Evolutionary conservation across 2,113 vertebrate genomes (phyloP).

Genomic region (Perognathus longimembris): DNA sequence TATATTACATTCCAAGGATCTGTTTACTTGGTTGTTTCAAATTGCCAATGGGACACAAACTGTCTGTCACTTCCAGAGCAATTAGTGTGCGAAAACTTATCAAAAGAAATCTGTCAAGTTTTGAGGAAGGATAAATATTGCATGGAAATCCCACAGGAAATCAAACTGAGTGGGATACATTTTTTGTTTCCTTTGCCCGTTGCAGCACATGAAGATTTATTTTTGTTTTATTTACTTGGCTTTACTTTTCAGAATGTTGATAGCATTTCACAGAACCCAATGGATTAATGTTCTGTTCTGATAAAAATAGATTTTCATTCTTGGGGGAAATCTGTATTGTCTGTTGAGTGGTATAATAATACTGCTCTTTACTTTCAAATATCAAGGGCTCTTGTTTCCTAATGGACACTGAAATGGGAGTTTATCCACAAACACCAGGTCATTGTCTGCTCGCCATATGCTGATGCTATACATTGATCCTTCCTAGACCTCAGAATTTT

Average conservation of each 20-base stretch:
- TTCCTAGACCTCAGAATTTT: not conserved
- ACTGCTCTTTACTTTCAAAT: not conserved
- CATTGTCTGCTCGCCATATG: not conserved
- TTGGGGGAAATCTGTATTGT: slow-evolving; percentile 37
- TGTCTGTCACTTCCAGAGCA: slow-evolving; percentile 85
- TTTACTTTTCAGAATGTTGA: slow-evolving; percentile 48
- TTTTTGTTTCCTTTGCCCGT: slow-evolving; percentile 67
- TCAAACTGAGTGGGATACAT: slow-evolving; percentile 73
- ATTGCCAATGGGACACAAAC: slow-evolving; percentile 82
- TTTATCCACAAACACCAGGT: not conserved
- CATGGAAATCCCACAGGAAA: slow-evolving; percentile 79
- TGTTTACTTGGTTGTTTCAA: slow-evolving; percentile 81
- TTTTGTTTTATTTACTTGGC: slow-evolving; percentile 63
- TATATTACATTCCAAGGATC: slow-evolving; percentile 67
- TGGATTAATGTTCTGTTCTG: slow-evolving; percentile 50
- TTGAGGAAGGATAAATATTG: slow-evolving; percentile 84
- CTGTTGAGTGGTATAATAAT: not conserved
- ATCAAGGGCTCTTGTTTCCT: not conserved
- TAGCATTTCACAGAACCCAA: slow-evolving; percentile 18
- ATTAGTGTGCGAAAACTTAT: slow-evolving; percentile 85
- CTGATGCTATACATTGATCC: not conserved
- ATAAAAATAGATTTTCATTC: slow-evolving; percentile 49
- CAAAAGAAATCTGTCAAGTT: slow-evolving; percentile 81
- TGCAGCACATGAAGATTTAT: slow-evolving; percentile 63
- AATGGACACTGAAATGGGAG: not conserved